Evolutionary conservation across 2,888 invertebrate genomes (phyloP).

Genomic region (Luperina nickerlii): DNA sequence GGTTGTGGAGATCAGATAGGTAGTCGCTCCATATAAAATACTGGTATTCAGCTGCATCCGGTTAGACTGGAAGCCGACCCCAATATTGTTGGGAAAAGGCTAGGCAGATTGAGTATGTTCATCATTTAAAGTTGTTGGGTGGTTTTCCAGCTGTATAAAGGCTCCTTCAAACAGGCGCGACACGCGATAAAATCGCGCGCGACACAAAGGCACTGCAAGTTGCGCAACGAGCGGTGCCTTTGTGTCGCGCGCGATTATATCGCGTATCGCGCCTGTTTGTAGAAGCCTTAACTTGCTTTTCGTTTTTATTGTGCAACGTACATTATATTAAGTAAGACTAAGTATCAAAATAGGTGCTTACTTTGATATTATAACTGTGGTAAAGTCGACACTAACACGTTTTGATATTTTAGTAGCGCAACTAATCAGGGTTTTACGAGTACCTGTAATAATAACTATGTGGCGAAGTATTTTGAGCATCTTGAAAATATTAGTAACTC

Average conservation of each 20-base stretch:
- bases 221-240: too few species aligned
- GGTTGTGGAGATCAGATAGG: neutral
- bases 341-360: slow-evolving; percentile 44
- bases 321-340: slow-evolving; percentile 18
- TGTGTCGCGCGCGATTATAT: too few species aligned
- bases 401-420: slow-evolving; percentile 58
- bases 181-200: too few species aligned
- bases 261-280: too few species aligned
- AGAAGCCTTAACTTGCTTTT: neutral
- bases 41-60: too few species aligned
- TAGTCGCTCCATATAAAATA: neutral
- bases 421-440: slow-evolving; percentile 56
- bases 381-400: slow-evolving; percentile 36
- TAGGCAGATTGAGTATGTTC: neutral
- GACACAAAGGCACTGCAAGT: too few species aligned
- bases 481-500: slow-evolving; percentile 14
- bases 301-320: slow-evolving; percentile 7
- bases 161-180: too few species aligned
- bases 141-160: neutral
- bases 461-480: slow-evolving; percentile 49
- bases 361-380: slow-evolving; percentile 36
- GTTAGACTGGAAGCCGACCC: too few species aligned
- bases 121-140: neutral
- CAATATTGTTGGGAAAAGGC: neutral
- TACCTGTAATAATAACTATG: slow-evolving; percentile 48